Evolutionary conservation across 2,888 invertebrate species (phyloP).

Genomic region (Calameuta pallipes): DNA sequence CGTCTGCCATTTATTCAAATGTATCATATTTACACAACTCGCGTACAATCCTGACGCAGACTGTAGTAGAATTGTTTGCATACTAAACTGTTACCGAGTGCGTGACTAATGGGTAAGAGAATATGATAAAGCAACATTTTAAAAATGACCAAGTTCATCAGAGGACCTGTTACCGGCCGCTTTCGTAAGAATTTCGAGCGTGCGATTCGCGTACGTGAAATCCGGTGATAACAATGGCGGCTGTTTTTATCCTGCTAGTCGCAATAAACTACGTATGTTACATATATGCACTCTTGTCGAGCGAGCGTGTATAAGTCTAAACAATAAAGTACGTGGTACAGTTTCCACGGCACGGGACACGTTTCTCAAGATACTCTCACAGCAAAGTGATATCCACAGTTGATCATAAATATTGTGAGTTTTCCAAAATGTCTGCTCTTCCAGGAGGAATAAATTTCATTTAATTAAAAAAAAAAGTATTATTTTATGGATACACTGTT

Average conservation of each 20-base stretch:
- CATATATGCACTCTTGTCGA: constrained; percentile 6
- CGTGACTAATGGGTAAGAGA: neutral
- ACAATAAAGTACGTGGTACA: constrained; percentile 36
- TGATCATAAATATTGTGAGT: neutral
- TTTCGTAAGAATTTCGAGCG: constrained; percentile 24
- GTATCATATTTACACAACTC: neutral
- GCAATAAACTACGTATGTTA: constrained; percentile 22
- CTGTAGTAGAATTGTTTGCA: neutral
- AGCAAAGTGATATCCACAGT: neutral
- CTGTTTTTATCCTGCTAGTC: constrained; percentile 22
- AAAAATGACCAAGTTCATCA: neutral
- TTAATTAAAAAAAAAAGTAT: neutral
- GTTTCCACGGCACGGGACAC: constrained; percentile 36
- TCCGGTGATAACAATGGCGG: constrained; percentile 29
- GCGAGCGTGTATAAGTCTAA: neutral
- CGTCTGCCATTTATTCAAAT: neutral
- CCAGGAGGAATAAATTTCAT: constrained; percentile 3
- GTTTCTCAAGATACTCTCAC: constrained; percentile 31
- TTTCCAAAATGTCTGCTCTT: constrained; percentile 18
- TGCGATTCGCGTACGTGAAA: constrained; percentile 26
- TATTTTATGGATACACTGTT: neutral
- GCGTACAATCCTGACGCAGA: neutral
- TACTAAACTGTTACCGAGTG: neutral
- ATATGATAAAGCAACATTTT: neutral
- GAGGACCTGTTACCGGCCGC: constrained; percentile 4